phyloP scores from a whole-genome alignment of 2,797 vertebrate species.

The Okamejei kenojei region DNA sequence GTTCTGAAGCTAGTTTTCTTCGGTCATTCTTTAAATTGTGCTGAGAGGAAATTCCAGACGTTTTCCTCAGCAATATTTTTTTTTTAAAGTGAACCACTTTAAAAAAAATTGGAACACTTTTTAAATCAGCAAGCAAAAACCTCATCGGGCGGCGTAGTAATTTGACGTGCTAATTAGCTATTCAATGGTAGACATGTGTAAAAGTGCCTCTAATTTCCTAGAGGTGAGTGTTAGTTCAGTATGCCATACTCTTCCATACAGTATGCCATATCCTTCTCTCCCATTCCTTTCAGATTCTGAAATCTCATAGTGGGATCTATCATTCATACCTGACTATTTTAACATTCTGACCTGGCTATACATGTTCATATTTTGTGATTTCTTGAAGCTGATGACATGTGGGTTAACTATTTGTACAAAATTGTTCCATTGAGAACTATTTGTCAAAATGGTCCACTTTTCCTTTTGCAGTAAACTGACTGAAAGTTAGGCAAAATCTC shows the following conservation, averaged over 20 bases:
- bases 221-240: background rate
- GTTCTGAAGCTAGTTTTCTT: no score
- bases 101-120: background rate
- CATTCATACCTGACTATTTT: background rate
- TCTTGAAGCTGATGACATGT: background rate
- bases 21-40: no score
- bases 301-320: background rate
- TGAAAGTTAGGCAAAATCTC: background rate
- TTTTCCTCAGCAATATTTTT: no score
- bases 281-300: background rate
- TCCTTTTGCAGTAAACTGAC: background rate
- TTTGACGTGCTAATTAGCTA: constrained; percentile 6
- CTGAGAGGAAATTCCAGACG: no score
- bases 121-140: background rate
- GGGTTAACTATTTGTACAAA: background rate
- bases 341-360: background rate
- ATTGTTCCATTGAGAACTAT: background rate
- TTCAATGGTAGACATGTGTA: background rate
- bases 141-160: background rate
- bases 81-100: no score
- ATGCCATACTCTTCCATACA: background rate
- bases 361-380: background rate
- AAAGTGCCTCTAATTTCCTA: background rate
- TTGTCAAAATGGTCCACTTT: background rate
- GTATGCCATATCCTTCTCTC: background rate